A percentile compares a stretch with the other conserved stretches of the same genome.
These are phyloP conservation scores for Acanthaster planci DNA, from an alignment of 35 echinoderm and acorn worm species.

Conservation along the genomic window DNA sequence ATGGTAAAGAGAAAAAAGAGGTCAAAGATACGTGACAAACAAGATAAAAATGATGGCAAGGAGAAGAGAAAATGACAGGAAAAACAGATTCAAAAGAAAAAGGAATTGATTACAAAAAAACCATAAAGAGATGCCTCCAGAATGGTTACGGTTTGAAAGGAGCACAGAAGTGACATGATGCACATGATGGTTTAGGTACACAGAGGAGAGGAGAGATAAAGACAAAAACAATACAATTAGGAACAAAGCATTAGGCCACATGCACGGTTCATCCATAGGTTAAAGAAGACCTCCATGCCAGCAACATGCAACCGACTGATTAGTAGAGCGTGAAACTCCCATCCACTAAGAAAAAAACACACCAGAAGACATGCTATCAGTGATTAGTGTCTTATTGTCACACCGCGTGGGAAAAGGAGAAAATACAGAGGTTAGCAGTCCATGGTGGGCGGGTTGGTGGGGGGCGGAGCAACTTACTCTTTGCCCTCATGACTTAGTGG, in stretches of 20 bases:
- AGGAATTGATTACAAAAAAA: background rate
- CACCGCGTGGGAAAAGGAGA: background rate
- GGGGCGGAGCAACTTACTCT: conserved; percentile 80
- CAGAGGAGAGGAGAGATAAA: background rate
- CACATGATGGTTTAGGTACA: too few relatives aligned
- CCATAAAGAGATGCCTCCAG: too few relatives aligned
- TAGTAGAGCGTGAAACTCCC: too few relatives aligned
- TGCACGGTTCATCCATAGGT: too few relatives aligned
- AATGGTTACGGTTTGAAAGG: too few relatives aligned
- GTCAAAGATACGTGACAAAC: background rate
- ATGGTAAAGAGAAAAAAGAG: too few relatives aligned
- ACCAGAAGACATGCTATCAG: conserved; percentile 5
- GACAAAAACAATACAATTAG: too few relatives aligned
- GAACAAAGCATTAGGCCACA: too few relatives aligned
- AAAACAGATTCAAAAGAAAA: conserved; percentile 10
- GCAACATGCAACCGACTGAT: too few relatives aligned
- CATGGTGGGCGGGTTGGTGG: background rate
- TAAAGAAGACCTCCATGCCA: too few relatives aligned
- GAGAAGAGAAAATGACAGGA: background rate
- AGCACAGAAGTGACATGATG: too few relatives aligned
- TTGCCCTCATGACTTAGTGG: conserved; percentile 95
- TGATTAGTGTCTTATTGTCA: background rate
- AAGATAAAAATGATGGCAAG: background rate
- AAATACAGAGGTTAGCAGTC: background rate
- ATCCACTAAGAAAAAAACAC: conserved; percentile 1